Conservation (phyloP, 2,888 invertebrate genomes). For the Parthenolecanium corni region DNA sequence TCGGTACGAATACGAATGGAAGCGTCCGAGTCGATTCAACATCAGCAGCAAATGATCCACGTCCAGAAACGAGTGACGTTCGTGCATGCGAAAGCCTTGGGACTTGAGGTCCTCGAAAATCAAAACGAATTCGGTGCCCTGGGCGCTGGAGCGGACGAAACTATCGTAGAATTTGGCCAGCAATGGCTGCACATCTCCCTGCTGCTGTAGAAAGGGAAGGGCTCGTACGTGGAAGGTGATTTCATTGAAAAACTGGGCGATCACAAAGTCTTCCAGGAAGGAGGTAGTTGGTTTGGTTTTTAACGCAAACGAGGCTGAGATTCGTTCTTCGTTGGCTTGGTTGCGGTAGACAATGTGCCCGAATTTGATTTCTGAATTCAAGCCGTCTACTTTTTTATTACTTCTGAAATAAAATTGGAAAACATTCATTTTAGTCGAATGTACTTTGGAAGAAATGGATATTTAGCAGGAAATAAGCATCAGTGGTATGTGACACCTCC, state of each 20-base stretch:
- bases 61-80: constrained; percentile 8
- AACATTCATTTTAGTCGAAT: no score
- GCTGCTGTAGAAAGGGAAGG: background rate
- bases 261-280: background rate
- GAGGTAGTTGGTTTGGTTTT: background rate
- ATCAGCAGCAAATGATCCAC: constrained; percentile 5
- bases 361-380: background rate
- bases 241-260: background rate
- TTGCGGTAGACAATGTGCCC: background rate
- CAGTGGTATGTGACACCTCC: no score
- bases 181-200: background rate
- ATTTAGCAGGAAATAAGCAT: no score
- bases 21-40: constrained; percentile 6
- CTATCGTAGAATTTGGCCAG: constrained; percentile 7
- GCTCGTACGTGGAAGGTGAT: background rate
- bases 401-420: no score
- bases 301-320: background rate
- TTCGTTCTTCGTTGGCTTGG: background rate
- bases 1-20: constrained; percentile 13
- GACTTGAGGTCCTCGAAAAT: constrained; percentile 4
- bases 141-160: background rate
- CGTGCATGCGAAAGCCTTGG: background rate
- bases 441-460: no score
- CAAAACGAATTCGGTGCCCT: background rate
- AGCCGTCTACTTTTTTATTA: background rate